Evolutionary conservation across 2,797 vertebrate genomes (phyloP), one percentile per base, ranked within the genome.

Genomic region (Spinus pinus): DNA sequence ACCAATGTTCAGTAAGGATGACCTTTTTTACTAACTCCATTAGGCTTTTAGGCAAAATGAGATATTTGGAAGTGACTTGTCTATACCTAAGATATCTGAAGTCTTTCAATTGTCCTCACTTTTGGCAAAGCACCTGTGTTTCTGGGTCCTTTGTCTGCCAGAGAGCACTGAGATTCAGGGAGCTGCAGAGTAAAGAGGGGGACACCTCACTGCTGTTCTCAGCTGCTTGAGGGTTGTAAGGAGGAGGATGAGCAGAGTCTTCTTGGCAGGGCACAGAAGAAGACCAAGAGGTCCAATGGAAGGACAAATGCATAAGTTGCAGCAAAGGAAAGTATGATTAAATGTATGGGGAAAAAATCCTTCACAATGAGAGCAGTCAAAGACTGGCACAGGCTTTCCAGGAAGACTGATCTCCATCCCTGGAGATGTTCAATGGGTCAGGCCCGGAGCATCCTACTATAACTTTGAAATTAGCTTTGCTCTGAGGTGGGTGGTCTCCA

Each of bases 341-440:
- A 77, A 54, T 28, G 8, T 12, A 69, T 31, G 17, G 22, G 1
- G 17, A 81, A 56, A 73, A 66, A 67, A 12, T 44, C 23, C 16
- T 71, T 78, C 74, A 65, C 6, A n/a, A 7, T 47, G 15, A 65
- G 10, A 87, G 30, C 1, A 5, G 39, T 30, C 39, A 30, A 51
- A 51, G 35, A 39, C 21, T 22, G 25, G 4, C 27, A 72, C 6
- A 56, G 24, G 9, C 21, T 85, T 57, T n/a, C 22, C 60, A 80
- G 51, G 66, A 23, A 66, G 8, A 23, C 51, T 77, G 12, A 56
- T 62, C 41, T 67, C n/a, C 8, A 16, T 78, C 41, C 54, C 53
- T 51, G 69, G 25, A 71, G 25, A 51, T 1, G 1, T 47, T 71
- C 42, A 51, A 6, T 30, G 16, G 15, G 3, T 31, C 1, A 1